Conservation (phyloP, 2,888 invertebrate species). For the Diplazon laetatorius region DNA sequence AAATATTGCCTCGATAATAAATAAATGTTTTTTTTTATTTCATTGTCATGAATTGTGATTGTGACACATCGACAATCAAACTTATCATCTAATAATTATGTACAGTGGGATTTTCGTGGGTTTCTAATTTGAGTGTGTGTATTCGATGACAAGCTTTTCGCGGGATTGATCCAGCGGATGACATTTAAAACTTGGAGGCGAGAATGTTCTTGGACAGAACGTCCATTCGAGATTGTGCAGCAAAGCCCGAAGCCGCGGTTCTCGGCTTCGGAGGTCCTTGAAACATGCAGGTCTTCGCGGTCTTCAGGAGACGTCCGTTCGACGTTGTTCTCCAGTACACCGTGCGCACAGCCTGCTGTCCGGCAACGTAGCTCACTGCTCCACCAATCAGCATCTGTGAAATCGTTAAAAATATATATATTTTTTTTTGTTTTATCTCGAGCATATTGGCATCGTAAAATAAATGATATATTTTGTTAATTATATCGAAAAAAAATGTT, state of each 20-base stretch:
- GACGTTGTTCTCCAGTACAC: constrained; percentile 88
- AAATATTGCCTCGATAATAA: constrained; percentile 66
- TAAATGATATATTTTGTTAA: too few relatives aligned
- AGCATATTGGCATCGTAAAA: too few relatives aligned
- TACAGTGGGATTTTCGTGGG: constrained; percentile 60
- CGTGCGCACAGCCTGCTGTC: constrained; percentile 89
- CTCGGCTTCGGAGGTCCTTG: constrained; percentile 78
- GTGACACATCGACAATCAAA: constrained; percentile 20
- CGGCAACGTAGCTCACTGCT: constrained; percentile 89
- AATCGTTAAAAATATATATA: constrained; percentile 3
- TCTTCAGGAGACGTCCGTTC: constrained; percentile 75
- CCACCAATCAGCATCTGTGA: constrained; percentile 85
- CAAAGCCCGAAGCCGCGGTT: constrained; percentile 72
- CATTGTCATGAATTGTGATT: constrained; percentile 59
- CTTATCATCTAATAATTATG: constrained; percentile 68
- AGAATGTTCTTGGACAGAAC: constrained; percentile 68
- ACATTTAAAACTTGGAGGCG: constrained; percentile 55
- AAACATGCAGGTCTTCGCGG: constrained; percentile 77
- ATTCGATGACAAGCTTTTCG: neutral
- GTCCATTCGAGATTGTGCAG: constrained; percentile 70
- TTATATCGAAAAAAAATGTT: too few relatives aligned
- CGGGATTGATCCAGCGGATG: neutral
- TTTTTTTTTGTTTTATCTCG: too few relatives aligned
- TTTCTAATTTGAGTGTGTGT: neutral
- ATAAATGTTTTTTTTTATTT: constrained; percentile 70